Evolutionary conservation across 2,113 vertebrate species (phyloP).

Genomic region (Psettodes erumei): DNA sequence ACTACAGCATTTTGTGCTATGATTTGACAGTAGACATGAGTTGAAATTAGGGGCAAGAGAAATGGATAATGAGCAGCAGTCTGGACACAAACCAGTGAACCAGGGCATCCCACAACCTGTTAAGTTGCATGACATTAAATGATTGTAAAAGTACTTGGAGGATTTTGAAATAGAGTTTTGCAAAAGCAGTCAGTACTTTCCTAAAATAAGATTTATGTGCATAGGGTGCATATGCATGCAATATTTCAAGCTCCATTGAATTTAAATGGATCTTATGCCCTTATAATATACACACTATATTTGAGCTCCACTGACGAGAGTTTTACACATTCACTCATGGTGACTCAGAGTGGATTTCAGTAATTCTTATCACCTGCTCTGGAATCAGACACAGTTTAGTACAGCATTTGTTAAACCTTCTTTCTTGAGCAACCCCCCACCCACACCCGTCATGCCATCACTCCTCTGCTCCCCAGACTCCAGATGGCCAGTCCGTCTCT

Average conservation of each 20-base stretch:
- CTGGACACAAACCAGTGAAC: not conserved
- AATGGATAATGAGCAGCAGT: not conserved
- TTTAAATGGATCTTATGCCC: not conserved
- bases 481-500: slow-evolving; percentile 63
- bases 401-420: slow-evolving; percentile 17
- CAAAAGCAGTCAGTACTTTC: not conserved
- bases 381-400: not conserved
- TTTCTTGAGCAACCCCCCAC: not conserved
- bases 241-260: not conserved
- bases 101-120: no score
- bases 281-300: no score
- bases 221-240: not conserved
- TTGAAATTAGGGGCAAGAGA: not conserved
- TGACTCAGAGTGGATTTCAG: not conserved
- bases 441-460: not conserved
- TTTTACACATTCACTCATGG: not conserved
- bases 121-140: not conserved
- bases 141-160: not conserved
- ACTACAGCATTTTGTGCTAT: not conserved
- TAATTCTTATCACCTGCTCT: not conserved
- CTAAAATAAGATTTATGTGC: not conserved
- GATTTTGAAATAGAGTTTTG: not conserved
- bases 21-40: not conserved
- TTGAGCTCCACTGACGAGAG: not conserved
- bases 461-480: slow-evolving; percentile 16